Evolutionary conservation across 2,113 vertebrate genomes (phyloP).

Genomic region (Oryzias melastigma): DNA sequence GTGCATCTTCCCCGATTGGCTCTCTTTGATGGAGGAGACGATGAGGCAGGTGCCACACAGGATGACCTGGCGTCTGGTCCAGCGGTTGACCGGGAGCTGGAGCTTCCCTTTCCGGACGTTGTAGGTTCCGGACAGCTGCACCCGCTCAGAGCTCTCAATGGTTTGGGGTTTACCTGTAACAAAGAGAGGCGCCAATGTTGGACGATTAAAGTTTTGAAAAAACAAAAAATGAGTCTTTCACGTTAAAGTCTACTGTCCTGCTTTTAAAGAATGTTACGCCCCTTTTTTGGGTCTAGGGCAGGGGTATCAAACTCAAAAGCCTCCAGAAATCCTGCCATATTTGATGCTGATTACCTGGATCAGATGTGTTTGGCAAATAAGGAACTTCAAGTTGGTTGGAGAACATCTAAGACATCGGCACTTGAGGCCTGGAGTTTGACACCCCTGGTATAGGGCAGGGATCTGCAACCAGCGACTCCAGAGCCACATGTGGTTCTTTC

Average conservation of each 20-base stretch:
- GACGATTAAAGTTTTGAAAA: too few relatives aligned
- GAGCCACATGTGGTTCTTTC: too few relatives aligned
- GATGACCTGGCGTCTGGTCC: constrained; percentile 95
- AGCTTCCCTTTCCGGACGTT: constrained; percentile 98
- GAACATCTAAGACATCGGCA: too few relatives aligned
- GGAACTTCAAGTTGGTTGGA: too few relatives aligned
- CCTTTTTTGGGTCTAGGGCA: too few relatives aligned
- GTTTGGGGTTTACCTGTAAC: constrained; percentile 91
- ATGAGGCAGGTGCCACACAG: constrained; percentile 97
- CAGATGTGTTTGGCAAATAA: too few relatives aligned
- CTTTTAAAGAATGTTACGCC: constrained; percentile 14
- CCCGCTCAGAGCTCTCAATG: constrained; percentile 87
- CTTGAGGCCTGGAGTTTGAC: too few relatives aligned
- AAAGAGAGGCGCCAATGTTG: constrained; percentile 8
- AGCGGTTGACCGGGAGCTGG: constrained; percentile 95
- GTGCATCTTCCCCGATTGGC: constrained; percentile 96
- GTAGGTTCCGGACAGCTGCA: constrained; percentile 94
- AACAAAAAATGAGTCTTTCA: neutral
- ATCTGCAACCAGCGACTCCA: too few relatives aligned
- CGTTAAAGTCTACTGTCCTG: constrained; percentile 12
- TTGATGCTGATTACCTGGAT: too few relatives aligned
- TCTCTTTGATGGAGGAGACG: constrained; percentile 96
- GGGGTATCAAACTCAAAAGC: too few relatives aligned
- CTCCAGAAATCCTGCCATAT: too few relatives aligned
- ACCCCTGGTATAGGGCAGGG: too few relatives aligned